phyloP scores from a whole-genome alignment of 2,797 vertebrate species.

The Sebastes oblongus region DNA sequence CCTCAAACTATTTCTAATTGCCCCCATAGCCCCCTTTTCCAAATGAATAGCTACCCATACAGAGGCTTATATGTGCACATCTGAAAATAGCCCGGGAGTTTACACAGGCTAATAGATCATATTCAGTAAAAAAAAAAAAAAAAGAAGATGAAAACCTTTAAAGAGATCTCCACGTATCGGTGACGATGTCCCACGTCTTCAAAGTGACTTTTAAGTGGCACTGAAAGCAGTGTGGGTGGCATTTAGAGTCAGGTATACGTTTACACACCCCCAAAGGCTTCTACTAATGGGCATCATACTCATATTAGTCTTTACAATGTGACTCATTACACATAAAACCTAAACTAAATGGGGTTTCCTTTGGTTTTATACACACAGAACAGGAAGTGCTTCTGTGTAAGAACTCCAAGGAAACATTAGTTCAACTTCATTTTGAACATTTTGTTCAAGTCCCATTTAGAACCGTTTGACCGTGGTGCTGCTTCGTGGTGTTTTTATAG shows the following conservation, averaged over 20 bases:
- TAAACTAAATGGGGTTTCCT: constrained; percentile 18
- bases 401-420: background rate
- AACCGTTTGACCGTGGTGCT: background rate
- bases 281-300: constrained; percentile 58
- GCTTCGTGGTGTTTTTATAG: background rate
- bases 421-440: background rate
- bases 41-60: constrained; percentile 81
- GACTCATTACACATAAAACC: constrained; percentile 55
- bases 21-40: constrained; percentile 74
- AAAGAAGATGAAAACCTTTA: constrained; percentile 44
- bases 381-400: background rate
- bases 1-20: constrained; percentile 84
- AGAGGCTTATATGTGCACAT: constrained; percentile 69
- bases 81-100: constrained; percentile 79
- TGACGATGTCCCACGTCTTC: constrained; percentile 57
- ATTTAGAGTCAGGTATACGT: constrained; percentile 67
- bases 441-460: background rate
- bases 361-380: background rate
- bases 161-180: constrained; percentile 52
- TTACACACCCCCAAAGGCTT: constrained; percentile 71
- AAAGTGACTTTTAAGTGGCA: constrained; percentile 73
- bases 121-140: constrained; percentile 37
- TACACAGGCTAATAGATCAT: constrained; percentile 71
- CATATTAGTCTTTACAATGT: constrained; percentile 60
- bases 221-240: constrained; percentile 69